Percentiles rank a stretch among this genome's conserved stretches.
These are phyloP conservation scores for Agrochola circellaris DNA, from an alignment of 2,888 invertebrate species.

Conservation along the genomic window DNA sequence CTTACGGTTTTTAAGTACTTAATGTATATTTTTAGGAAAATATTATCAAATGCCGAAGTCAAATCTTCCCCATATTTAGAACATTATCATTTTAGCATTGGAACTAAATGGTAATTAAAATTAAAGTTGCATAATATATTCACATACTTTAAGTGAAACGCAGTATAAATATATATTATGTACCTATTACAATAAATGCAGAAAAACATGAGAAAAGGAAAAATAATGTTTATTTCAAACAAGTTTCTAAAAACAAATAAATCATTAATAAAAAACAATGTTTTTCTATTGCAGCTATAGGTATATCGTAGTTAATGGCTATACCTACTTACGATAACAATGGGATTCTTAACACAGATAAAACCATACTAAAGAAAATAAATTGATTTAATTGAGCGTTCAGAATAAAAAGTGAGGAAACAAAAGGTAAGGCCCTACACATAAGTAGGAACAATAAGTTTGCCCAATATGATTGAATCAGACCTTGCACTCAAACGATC, in stretches of 20 bases:
- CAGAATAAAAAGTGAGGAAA: neutral
- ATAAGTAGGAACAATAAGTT: too few relatives aligned
- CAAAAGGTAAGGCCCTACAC: too few relatives aligned
- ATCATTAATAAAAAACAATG: neutral
- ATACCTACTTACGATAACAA: neutral
- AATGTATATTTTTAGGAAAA: neutral
- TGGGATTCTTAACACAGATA: neutral
- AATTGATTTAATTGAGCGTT: neutral
- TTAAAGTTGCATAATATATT: neutral
- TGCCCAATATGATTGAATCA: too few relatives aligned
- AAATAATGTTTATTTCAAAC: neutral
- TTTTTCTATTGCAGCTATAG: neutral
- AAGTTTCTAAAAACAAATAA: neutral
- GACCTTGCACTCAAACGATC: too few relatives aligned
- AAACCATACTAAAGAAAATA: neutral
- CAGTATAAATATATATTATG: neutral
- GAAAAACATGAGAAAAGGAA: neutral
- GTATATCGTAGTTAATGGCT: neutral
- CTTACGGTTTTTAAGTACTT: neutral
- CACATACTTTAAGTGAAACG: neutral
- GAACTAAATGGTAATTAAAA: neutral
- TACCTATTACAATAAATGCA: neutral
- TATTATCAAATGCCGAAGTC: slow-evolving; percentile 12
- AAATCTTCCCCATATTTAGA: neutral
- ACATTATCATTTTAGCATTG: neutral